Conservation (phyloP, 2,797 vertebrate species). For the Poecilia velifera region DNA sequence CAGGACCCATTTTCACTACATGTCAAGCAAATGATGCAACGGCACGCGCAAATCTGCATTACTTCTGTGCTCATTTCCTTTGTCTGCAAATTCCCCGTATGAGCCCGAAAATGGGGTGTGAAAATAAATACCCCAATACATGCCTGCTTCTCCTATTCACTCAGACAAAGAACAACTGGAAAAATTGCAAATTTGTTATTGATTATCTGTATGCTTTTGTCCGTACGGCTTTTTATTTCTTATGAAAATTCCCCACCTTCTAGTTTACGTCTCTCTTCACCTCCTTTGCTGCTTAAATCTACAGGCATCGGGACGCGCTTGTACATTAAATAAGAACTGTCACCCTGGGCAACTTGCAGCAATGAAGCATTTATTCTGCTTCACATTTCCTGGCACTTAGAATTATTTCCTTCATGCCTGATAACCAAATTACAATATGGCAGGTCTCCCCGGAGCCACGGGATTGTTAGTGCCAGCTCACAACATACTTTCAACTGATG, state of each 20-base stretch:
- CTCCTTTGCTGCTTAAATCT: constrained; percentile 81
- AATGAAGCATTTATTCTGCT: constrained; percentile 98
- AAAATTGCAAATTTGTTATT: constrained; percentile 39
- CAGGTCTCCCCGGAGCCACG: constrained; percentile 96
- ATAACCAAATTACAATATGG: constrained; percentile 99
- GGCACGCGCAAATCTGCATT: constrained; percentile 58
- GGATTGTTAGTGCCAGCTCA: constrained; percentile 99
- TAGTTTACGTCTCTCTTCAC: constrained; percentile 40
- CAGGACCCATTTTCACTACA: constrained; percentile 74
- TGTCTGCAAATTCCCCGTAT: constrained; percentile 43
- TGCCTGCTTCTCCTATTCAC: constrained; percentile 25
- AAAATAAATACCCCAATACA: constrained; percentile 25
- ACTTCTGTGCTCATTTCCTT: constrained; percentile 47
- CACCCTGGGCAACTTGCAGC: constrained; percentile 98
- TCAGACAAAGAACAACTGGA: constrained; percentile 5
- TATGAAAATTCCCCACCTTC: constrained; percentile 42
- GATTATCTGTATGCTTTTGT: constrained; percentile 34
- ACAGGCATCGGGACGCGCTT: constrained; percentile 95
- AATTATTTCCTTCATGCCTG: constrained; percentile 99
- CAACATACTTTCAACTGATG: constrained; percentile 99
- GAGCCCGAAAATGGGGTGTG: constrained; percentile 40
- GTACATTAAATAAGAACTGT: constrained; percentile 99
- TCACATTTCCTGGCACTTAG: constrained; percentile 99
- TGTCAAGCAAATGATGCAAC: constrained; percentile 73
- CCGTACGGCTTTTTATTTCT: constrained; percentile 33